phyloP scores from a whole-genome alignment of 2,888 invertebrate genomes.

The Eristalis arbustorum region DNA sequence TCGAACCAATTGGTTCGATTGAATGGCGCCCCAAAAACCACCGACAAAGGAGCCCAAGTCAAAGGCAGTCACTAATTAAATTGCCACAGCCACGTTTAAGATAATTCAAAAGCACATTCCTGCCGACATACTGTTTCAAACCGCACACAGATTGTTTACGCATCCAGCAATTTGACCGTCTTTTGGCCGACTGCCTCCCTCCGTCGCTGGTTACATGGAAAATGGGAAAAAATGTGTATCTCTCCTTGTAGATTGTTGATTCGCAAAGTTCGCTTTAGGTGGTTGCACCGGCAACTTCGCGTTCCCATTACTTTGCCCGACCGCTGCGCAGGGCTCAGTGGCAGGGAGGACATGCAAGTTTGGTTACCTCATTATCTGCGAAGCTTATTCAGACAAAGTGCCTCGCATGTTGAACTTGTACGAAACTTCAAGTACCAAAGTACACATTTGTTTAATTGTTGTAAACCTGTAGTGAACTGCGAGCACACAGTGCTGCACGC shows the following conservation, averaged over 20 bases:
- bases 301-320: neutral
- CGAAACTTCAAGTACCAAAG: neutral
- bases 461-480: neutral
- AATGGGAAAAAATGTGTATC: neutral
- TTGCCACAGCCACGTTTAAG: neutral
- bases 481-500: neutral
- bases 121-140: neutral
- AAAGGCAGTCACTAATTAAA: neutral
- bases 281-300: neutral
- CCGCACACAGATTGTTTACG: neutral
- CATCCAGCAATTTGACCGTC: too few relatives aligned
- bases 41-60: neutral
- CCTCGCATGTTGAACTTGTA: conserved; percentile 1
- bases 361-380: neutral
- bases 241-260: neutral
- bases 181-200: neutral
- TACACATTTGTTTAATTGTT: neutral
- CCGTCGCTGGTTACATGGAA: neutral
- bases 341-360: neutral
- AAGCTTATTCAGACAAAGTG: neutral
- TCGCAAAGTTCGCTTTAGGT: neutral
- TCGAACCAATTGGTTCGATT: neutral
- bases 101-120: neutral
- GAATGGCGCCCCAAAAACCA: neutral
- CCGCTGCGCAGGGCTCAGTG: neutral